phyloP scores from a whole-genome alignment of 2,888 invertebrate species.

The Chrysotoxum bicinctum region DNA sequence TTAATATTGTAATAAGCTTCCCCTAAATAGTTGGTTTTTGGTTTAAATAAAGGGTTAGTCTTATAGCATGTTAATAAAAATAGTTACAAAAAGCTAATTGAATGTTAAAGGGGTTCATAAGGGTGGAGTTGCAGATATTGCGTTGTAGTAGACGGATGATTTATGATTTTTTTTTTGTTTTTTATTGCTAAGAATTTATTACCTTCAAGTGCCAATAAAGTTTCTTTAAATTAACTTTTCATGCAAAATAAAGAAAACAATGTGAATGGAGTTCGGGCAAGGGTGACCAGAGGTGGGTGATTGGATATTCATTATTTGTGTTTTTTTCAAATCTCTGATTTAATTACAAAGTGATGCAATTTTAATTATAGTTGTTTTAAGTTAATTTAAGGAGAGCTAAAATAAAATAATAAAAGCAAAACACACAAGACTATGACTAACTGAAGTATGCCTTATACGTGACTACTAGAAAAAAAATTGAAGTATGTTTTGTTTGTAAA shows the following conservation, averaged over 20 bases:
- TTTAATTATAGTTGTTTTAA: too few relatives aligned
- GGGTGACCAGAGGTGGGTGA: neutral
- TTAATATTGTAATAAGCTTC: slow-evolving; percentile 65
- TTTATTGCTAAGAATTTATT: slow-evolving; percentile 60
- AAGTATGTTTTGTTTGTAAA: too few relatives aligned
- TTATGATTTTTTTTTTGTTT: slow-evolving; percentile 54
- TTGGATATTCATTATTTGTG: neutral
- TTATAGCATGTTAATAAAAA: neutral
- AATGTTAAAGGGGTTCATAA: slow-evolving; percentile 48
- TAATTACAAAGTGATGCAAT: too few relatives aligned
- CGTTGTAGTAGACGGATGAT: slow-evolving; percentile 40
- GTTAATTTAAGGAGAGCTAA: too few relatives aligned
- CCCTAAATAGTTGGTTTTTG: neutral
- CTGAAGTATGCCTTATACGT: too few relatives aligned
- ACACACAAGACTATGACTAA: too few relatives aligned
- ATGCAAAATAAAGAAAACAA: slow-evolving; percentile 18
- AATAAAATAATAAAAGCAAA: too few relatives aligned
- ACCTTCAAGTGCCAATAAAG: slow-evolving; percentile 46
- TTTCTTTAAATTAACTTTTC: slow-evolving; percentile 54
- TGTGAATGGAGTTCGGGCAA: neutral
- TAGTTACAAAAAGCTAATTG: neutral
- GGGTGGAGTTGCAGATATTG: neutral
- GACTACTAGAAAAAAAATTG: too few relatives aligned
- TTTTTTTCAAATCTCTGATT: too few relatives aligned
- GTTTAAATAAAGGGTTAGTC: neutral